Percentiles rank a stretch among this genome's conserved stretches.
phyloP scores from a whole-genome alignment of 2,797 vertebrate genomes.

The Artibeus jamaicensis region DNA sequence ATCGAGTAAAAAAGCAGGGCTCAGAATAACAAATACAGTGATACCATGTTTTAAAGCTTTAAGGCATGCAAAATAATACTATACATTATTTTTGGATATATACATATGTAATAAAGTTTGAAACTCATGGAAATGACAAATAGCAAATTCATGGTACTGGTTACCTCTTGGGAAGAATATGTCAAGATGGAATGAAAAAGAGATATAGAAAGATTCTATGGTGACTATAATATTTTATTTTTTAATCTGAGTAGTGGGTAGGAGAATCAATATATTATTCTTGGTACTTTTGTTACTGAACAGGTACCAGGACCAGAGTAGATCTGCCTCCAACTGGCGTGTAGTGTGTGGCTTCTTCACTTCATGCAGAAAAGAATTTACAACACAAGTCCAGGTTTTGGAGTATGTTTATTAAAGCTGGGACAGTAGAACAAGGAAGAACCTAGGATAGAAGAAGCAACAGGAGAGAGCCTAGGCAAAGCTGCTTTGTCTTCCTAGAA shows the following conservation, averaged over 20 bases:
- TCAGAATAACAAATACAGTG: not conserved
- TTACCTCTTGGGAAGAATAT: not conserved
- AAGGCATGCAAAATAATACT: constrained; percentile 10
- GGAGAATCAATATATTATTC: not conserved
- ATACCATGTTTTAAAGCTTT: constrained; percentile 10
- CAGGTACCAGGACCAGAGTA: too few relatives aligned
- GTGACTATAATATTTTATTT: constrained; percentile 18
- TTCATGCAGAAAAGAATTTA: not conserved
- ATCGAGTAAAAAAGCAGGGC: not conserved
- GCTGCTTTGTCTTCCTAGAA: too few relatives aligned
- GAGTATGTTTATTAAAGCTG: not conserved
- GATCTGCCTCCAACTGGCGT: too few relatives aligned
- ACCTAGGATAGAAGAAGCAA: too few relatives aligned
- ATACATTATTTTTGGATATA: not conserved
- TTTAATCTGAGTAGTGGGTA: not conserved
- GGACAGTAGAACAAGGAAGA: not conserved
- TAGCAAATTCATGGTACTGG: not conserved
- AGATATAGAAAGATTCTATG: not conserved
- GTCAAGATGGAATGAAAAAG: not conserved
- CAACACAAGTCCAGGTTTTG: not conserved
- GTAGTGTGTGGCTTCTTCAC: too few relatives aligned
- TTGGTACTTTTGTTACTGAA: not conserved
- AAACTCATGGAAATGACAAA: constrained; percentile 28
- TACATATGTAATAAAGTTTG: not conserved
- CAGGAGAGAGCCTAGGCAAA: too few relatives aligned